Percentiles rank a stretch among this genome's conserved stretches.
phyloP scores from a whole-genome alignment of 2,888 invertebrate genomes.

The Sinelater perroti region DNA sequence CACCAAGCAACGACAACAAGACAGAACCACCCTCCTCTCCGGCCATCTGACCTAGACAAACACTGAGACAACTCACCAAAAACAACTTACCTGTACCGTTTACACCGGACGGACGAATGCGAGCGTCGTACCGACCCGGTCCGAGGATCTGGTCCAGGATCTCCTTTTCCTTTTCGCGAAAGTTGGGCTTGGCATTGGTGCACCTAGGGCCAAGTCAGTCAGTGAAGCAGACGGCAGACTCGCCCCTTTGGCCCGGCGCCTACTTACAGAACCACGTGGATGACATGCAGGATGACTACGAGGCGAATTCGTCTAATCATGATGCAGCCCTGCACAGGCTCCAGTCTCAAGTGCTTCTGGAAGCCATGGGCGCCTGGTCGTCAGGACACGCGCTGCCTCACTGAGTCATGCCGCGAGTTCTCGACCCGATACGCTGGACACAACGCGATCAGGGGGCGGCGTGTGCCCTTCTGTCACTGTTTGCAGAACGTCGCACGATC shows the following conservation, averaged over 20 bases:
- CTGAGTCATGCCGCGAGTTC: constrained; percentile 8
- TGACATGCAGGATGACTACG: constrained; percentile 59
- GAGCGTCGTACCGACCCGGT: constrained; percentile 89
- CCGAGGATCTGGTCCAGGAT: constrained; percentile 93
- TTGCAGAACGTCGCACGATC: constrained; percentile 32
- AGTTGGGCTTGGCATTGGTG: constrained; percentile 84
- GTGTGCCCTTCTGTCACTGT: constrained; percentile 28
- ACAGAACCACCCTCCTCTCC: constrained; percentile 41
- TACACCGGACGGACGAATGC: constrained; percentile 91
- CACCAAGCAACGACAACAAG: constrained; percentile 53
- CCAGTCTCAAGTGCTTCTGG: constrained; percentile 6
- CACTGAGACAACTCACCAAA: constrained; percentile 32
- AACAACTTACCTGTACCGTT: constrained; percentile 87
- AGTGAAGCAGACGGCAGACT: too few species aligned
- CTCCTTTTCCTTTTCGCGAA: constrained; percentile 93
- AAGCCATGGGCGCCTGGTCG: constrained; percentile 27
- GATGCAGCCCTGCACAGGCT: constrained; percentile 25
- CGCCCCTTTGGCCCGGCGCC: too few species aligned
- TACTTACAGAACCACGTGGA: constrained; percentile 65
- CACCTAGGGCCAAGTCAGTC: too few species aligned
- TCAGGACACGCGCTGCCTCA: constrained; percentile 1
- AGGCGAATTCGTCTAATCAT: constrained; percentile 54
- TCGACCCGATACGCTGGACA: too few species aligned
- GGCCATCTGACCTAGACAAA: constrained; percentile 38
- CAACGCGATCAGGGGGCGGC: background rate